A percentile compares a stretch with the other conserved stretches of the same genome.
Evolutionary conservation across 2,113 vertebrate species (phyloP).

Genomic region (Meles meles): DNA sequence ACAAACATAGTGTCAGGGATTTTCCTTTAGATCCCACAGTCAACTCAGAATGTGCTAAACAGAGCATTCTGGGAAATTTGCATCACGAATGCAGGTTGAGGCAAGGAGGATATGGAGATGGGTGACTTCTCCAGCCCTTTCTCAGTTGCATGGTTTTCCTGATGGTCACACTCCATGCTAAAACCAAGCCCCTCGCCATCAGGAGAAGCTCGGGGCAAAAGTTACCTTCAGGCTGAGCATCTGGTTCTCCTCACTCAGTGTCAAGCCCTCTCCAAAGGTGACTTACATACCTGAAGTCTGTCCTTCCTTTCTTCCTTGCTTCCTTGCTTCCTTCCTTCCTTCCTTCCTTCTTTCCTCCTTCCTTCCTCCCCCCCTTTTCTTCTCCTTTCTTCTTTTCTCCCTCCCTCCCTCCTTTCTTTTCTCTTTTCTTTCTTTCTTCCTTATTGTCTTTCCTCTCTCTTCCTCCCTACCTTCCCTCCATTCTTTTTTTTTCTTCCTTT

Average conservation of each 20-base stretch:
- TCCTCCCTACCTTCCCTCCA: not conserved
- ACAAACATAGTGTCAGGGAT: not conserved
- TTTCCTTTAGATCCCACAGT: not conserved
- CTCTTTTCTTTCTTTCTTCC: not conserved
- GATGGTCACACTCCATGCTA: not conserved
- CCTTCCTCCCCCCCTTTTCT: not conserved
- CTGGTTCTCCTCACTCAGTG: not conserved
- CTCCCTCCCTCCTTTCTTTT: not conserved
- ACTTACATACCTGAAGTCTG: not conserved
- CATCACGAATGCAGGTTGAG: not conserved
- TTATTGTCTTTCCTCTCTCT: not conserved
- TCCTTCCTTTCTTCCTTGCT: accelerated
- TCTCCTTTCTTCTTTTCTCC: not conserved
- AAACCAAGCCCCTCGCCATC: not conserved
- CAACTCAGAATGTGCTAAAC: not conserved
- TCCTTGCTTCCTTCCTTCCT: not conserved
- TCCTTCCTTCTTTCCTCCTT: too few species aligned
- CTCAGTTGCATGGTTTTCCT: not conserved
- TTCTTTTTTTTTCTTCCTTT: not conserved
- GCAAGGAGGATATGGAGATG: not conserved
- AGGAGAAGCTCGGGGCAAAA: not conserved
- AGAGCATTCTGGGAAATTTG: not conserved
- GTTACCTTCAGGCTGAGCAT: not conserved
- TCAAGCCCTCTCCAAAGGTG: not conserved
- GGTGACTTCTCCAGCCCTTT: not conserved